These are phyloP conservation scores for Muscina levida DNA, from an alignment of 2,888 invertebrate species.

Conservation along the genomic window DNA sequence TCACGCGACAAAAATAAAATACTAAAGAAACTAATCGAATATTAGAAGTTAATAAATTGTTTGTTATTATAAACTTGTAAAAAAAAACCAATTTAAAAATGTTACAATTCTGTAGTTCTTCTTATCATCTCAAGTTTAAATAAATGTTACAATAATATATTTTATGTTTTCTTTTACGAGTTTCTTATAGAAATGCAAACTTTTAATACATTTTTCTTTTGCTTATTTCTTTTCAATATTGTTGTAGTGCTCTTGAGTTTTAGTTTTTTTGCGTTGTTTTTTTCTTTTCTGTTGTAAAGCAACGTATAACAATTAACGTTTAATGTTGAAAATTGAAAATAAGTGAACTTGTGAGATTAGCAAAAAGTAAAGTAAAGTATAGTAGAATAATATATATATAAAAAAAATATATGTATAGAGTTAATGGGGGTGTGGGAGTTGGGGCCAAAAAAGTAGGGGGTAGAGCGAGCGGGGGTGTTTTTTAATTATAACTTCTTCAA, in stretches of 20 bases:
- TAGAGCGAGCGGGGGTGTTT: not conserved
- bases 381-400: constrained; percentile 25
- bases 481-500: not conserved
- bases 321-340: constrained; percentile 35
- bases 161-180: constrained; percentile 5
- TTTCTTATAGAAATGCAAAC: constrained; percentile 35
- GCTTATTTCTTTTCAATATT: not conserved
- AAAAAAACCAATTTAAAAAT: constrained; percentile 11
- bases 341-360: constrained; percentile 56
- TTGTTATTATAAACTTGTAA: too few relatives aligned
- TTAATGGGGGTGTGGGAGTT: not conserved
- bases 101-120: too few relatives aligned
- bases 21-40: constrained; percentile 13
- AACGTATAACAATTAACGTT: constrained; percentile 50
- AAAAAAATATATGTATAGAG: constrained; percentile 15
- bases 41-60: too few relatives aligned
- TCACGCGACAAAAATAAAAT: too few relatives aligned
- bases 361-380: constrained; percentile 4
- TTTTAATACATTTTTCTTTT: constrained; percentile 51
- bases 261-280: constrained; percentile 40
- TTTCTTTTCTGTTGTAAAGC: too few relatives aligned
- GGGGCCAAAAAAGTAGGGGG: not conserved
- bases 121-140: not conserved
- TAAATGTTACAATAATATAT: constrained; percentile 14
- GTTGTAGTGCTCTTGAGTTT: constrained; percentile 36